A percentile compares a stretch with the other conserved stretches of the same genome.
phyloP scores from a whole-genome alignment of 2,113 vertebrate species.

The Poeciliopsis turrubarensis region DNA sequence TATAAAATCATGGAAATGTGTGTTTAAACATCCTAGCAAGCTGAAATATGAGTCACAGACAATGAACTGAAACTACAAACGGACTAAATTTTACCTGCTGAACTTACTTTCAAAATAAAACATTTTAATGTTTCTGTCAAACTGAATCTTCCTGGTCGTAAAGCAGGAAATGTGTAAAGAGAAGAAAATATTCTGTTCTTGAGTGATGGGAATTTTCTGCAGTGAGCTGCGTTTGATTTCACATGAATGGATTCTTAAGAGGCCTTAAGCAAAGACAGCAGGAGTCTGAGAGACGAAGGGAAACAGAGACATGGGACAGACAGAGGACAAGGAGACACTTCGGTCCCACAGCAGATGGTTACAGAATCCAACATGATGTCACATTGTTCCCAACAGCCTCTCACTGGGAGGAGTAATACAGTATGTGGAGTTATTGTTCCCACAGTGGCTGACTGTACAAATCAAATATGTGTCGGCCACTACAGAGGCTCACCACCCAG shows the following conservation, averaged over 20 bases:
- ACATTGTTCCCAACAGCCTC: slow-evolving; percentile 20
- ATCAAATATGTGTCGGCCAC: background rate
- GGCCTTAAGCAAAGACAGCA: slow-evolving; percentile 34
- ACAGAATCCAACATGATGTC: slow-evolving; percentile 20
- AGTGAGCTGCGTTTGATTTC: slow-evolving; percentile 22
- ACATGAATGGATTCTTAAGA: slow-evolving; percentile 33
- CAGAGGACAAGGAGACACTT: slow-evolving; percentile 13
- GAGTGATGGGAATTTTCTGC: background rate
- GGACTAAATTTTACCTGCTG: background rate
- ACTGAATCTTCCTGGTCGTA: background rate
- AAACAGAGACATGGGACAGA: slow-evolving; percentile 2
- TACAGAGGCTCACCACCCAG: no score
- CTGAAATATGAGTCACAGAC: background rate
- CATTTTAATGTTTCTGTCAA: background rate
- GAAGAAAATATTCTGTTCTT: background rate
- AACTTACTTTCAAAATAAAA: background rate
- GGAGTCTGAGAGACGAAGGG: slow-evolving; percentile 9
- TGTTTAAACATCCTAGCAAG: no score
- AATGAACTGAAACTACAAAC: background rate
- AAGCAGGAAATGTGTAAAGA: background rate
- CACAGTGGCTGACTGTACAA: slow-evolving; percentile 20
- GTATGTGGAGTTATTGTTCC: slow-evolving; percentile 2
- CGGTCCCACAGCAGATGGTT: slow-evolving; percentile 47
- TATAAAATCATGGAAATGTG: background rate
- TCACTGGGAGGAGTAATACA: slow-evolving; percentile 1